Evolutionary conservation across 2,797 vertebrate species (phyloP).

Genomic region (Chaetophractus vellerosus): DNA sequence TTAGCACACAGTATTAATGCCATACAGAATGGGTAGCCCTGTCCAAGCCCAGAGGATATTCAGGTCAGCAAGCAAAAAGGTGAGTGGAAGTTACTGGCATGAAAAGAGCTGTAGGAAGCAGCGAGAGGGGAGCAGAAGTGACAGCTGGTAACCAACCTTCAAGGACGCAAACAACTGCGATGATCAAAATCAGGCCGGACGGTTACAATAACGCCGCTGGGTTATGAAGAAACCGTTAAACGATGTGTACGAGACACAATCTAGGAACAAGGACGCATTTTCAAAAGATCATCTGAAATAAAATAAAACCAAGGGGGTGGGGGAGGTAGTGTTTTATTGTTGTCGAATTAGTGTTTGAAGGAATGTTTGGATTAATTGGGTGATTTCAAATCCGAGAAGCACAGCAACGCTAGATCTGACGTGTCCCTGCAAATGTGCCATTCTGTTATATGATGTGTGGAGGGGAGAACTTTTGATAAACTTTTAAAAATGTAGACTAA

Average conservation of each 20-base stretch:
- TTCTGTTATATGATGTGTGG: background rate
- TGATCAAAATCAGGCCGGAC: background rate
- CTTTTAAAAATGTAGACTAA: slow-evolving; percentile 28
- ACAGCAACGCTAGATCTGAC: accelerated
- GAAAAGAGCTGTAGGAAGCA: background rate
- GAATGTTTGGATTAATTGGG: background rate
- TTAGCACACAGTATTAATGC: background rate
- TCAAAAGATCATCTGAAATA: background rate
- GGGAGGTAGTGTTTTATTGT: background rate
- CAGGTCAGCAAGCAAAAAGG: background rate
- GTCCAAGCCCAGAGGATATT: background rate
- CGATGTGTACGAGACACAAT: background rate
- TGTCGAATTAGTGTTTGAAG: background rate
- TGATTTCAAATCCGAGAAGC: background rate
- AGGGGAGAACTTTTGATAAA: background rate
- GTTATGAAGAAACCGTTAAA: background rate
- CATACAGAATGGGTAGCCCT: background rate
- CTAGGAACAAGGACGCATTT: background rate
- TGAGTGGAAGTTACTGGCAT: background rate
- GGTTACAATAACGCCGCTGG: background rate
- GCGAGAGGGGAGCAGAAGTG: background rate
- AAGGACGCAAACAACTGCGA: background rate
- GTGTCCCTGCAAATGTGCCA: background rate
- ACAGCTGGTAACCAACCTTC: background rate
- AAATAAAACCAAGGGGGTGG: background rate